These are phyloP conservation scores for Andrena praecox DNA, from an alignment of 2,888 invertebrate species.

Conservation along the genomic window DNA sequence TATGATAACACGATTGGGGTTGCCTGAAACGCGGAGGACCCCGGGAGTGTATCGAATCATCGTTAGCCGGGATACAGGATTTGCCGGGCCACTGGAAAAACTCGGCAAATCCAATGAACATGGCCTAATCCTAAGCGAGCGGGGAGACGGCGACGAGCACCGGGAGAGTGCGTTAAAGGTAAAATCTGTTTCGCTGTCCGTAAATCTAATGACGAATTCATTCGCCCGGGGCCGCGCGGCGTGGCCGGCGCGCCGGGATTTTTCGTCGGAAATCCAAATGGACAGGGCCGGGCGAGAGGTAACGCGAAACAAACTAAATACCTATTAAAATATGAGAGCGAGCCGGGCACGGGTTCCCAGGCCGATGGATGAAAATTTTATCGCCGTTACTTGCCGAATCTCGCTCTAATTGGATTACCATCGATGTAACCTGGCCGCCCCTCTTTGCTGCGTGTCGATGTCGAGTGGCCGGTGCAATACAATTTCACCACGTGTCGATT, in stretches of 20 bases:
- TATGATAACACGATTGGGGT: conserved; percentile 82
- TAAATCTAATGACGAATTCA: conserved; percentile 81
- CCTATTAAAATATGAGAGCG: conserved; percentile 67
- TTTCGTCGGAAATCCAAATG: conserved; percentile 48
- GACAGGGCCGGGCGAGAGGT: conserved; percentile 8
- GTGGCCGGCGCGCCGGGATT: conserved; percentile 56
- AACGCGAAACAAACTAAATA: conserved; percentile 50
- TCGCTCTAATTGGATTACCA: conserved; percentile 59
- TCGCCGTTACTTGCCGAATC: conserved; percentile 66
- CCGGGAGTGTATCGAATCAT: conserved; percentile 82
- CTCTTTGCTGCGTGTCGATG: conserved; percentile 1
- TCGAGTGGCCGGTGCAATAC: conserved; percentile 38
- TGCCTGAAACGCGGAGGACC: conserved; percentile 73
- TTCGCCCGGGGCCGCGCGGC: conserved; percentile 57
- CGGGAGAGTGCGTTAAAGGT: conserved; percentile 54
- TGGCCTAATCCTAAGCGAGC: conserved; percentile 80
- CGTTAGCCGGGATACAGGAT: conserved; percentile 83
- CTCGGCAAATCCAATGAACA: conserved; percentile 73
- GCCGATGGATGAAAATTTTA: conserved; percentile 62
- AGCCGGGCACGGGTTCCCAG: conserved; percentile 23
- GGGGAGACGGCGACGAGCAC: conserved; percentile 21
- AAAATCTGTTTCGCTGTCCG: conserved; percentile 55
- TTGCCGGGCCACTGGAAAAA: conserved; percentile 78
- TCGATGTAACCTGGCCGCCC: conserved; percentile 17
- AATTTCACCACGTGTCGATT: conserved; percentile 65